Percentiles rank a stretch among this genome's conserved stretches.
Evolutionary conservation across 2,888 invertebrate genomes (phyloP).

Genomic region (Hetaerina titia): DNA sequence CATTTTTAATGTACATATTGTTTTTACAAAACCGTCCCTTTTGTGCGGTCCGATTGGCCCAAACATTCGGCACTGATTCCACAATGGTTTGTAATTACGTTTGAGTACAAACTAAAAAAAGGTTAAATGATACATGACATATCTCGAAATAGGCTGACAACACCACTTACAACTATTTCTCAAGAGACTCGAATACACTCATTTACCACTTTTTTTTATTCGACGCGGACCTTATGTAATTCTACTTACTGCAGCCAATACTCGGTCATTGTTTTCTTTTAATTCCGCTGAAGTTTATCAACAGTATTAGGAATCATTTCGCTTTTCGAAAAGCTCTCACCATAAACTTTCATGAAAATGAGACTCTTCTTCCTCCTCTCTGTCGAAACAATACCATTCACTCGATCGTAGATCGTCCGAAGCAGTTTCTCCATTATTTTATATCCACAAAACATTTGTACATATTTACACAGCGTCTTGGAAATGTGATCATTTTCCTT

Average conservation of each 20-base stretch:
- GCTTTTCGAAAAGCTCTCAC: neutral
- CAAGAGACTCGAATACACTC: neutral
- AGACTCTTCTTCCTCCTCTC: neutral
- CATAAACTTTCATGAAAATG: neutral
- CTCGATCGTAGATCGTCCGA: too few relatives aligned
- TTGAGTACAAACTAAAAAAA: constrained; percentile 50
- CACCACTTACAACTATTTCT: constrained; percentile 31
- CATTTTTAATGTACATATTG: constrained; percentile 53
- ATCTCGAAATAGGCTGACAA: constrained; percentile 25
- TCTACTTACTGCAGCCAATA: neutral
- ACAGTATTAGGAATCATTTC: neutral
- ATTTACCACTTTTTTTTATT: neutral
- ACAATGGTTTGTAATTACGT: neutral
- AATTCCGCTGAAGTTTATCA: too few relatives aligned
- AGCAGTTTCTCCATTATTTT: neutral
- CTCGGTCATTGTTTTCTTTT: neutral
- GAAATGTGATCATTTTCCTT: neutral
- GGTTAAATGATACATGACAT: constrained; percentile 12
- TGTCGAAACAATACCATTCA: neutral
- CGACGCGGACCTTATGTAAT: neutral
- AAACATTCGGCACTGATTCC: neutral
- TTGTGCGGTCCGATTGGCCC: neutral
- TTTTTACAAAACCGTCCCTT: constrained; percentile 42
- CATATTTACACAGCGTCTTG: neutral
- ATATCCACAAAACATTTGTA: constrained; percentile 21